A percentile compares a stretch with the other conserved stretches of the same genome.
Evolutionary conservation across 2,113 vertebrate species (phyloP).

Genomic region (Fukomys damarensis): DNA sequence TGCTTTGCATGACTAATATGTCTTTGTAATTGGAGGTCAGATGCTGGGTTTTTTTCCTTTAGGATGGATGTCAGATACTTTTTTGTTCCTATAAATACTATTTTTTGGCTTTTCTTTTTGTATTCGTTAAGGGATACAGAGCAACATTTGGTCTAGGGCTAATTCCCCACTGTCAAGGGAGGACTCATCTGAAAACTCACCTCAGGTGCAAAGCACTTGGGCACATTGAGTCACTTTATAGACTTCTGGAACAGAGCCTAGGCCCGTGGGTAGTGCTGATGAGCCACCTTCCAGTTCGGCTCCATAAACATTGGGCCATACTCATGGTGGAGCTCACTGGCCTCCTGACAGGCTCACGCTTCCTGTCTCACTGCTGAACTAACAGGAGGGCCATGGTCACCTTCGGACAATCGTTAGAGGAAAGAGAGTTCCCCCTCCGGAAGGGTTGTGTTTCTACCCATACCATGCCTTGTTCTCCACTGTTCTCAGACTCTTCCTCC

Average conservation of each 20-base stretch:
- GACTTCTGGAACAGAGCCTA: conserved; percentile 2
- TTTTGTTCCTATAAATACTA: not conserved
- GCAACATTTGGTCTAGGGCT: not conserved
- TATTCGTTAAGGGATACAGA: not conserved
- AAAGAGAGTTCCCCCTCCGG: not conserved
- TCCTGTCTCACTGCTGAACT: not conserved
- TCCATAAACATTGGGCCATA: not conserved
- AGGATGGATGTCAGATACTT: not conserved
- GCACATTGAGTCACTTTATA: not conserved
- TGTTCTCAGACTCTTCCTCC: not conserved
- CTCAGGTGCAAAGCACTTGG: conserved; percentile 22
- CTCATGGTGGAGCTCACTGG: not conserved
- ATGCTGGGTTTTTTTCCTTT: not conserved
- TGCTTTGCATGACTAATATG: not conserved
- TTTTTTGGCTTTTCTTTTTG: not conserved
- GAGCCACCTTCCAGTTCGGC: not conserved
- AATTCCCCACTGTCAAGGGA: not conserved
- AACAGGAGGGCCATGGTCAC: not conserved
- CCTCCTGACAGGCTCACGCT: not conserved
- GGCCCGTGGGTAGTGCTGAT: not conserved
- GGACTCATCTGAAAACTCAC: not conserved
- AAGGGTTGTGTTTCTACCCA: not conserved
- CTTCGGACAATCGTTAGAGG: not conserved
- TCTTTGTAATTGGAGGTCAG: not conserved
- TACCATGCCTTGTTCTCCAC: not conserved